A percentile compares a stretch with the other conserved stretches of the same genome.
phyloP scores from a whole-genome alignment of 2,888 invertebrate species.

The Chrysolina haemoptera region DNA sequence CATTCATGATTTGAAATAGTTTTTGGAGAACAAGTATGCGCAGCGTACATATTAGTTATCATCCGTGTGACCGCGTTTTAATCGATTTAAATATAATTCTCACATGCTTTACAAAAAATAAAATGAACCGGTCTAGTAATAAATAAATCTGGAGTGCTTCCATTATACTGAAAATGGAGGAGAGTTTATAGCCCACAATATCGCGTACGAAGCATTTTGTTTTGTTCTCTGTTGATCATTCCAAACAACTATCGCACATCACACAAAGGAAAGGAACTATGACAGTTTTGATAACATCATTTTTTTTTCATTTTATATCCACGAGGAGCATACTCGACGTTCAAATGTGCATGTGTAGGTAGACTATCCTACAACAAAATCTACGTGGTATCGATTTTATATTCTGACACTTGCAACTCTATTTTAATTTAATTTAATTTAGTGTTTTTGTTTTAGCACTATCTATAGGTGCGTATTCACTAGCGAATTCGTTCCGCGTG shows the following conservation, averaged over 20 bases:
- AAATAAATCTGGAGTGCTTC: slow-evolving; percentile 9
- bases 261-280: slow-evolving; percentile 22
- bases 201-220: slow-evolving; percentile 12
- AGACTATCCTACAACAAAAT: background rate
- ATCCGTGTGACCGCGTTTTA: background rate
- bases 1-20: no score
- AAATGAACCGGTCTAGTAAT: background rate
- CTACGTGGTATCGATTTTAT: background rate
- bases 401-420: background rate
- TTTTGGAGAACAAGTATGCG: no score
- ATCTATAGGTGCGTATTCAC: no score
- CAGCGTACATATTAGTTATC: no score
- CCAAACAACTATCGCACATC: slow-evolving; percentile 10
- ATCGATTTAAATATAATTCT: background rate
- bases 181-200: slow-evolving; percentile 15
- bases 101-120: background rate
- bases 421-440: no score
- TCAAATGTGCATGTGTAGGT: slow-evolving; percentile 12
- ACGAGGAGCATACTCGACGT: slow-evolving; percentile 3
- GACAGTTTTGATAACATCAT: slow-evolving; percentile 17
- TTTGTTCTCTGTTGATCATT: slow-evolving; percentile 21
- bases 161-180: slow-evolving; percentile 13
- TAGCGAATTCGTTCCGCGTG: no score
- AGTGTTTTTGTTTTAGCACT: no score
- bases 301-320: slow-evolving; percentile 18